These are phyloP conservation scores for Thunnus thynnus DNA, from an alignment of 2,113 vertebrate species.

Conservation along the genomic window DNA sequence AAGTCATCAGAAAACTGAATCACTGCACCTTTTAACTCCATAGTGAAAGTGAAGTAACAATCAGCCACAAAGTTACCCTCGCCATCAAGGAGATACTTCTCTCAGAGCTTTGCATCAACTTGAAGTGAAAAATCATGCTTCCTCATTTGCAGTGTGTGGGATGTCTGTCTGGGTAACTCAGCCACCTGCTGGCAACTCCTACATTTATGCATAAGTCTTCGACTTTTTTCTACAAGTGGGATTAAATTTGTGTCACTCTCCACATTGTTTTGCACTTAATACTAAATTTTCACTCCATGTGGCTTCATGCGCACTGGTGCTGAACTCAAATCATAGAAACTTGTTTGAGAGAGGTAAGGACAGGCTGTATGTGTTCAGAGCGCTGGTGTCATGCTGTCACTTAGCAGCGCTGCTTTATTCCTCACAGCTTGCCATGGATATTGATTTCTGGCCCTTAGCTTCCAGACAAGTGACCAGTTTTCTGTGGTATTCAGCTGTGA, in stretches of 20 bases:
- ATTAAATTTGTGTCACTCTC: conserved; percentile 54
- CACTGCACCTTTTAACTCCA: conserved; percentile 11
- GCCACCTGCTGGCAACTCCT: conserved; percentile 62
- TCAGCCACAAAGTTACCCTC: conserved; percentile 36
- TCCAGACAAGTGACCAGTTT: conserved; percentile 59
- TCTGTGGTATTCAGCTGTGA: conserved; percentile 61
- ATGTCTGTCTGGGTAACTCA: conserved; percentile 48
- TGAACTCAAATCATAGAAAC: conserved; percentile 46
- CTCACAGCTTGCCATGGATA: conserved; percentile 56
- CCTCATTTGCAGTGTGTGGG: conserved; percentile 48
- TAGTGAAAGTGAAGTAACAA: conserved; percentile 37
- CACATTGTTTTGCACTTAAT: conserved; percentile 45
- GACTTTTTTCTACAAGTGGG: conserved; percentile 39
- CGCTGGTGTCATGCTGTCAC: conserved; percentile 56
- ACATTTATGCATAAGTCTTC: conserved; percentile 68
- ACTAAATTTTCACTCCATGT: not conserved
- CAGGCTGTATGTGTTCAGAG: conserved; percentile 24
- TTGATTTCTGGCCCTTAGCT: conserved; percentile 66
- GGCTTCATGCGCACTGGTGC: conserved; percentile 19
- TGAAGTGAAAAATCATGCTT: conserved; percentile 55
- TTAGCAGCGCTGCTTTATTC: conserved; percentile 62
- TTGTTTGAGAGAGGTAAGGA: conserved; percentile 35
- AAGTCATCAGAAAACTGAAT: conserved; percentile 34
- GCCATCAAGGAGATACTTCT: conserved; percentile 41
- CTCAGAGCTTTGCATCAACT: conserved; percentile 44